phyloP scores from a whole-genome alignment of 2,113 vertebrate genomes.

The Mobula birostris region DNA sequence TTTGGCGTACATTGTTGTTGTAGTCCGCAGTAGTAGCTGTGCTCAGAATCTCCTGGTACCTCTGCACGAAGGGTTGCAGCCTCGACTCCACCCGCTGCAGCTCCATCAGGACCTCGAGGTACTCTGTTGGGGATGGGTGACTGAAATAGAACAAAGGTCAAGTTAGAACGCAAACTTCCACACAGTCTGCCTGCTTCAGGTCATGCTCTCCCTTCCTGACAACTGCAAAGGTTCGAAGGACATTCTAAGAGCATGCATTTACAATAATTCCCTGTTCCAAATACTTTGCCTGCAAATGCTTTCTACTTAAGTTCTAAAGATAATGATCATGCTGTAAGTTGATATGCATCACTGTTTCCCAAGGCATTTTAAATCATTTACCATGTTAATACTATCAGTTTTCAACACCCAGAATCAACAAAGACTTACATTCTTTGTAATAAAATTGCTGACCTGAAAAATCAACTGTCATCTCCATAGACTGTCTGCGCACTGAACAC shows the following conservation, averaged over 20 bases:
- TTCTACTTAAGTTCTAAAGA: too few relatives aligned
- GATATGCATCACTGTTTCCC: neutral
- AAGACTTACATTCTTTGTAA: too few relatives aligned
- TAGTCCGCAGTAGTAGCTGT: slow-evolving; percentile 69
- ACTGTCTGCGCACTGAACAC: too few relatives aligned
- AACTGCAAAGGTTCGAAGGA: too few relatives aligned
- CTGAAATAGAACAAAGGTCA: slow-evolving; percentile 46
- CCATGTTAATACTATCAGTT: too few relatives aligned
- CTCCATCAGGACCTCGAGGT: slow-evolving; percentile 74
- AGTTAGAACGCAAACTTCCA: neutral
- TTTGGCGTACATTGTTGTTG: slow-evolving; percentile 68
- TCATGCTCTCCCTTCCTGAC: too few relatives aligned
- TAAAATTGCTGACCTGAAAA: too few relatives aligned
- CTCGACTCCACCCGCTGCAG: slow-evolving; percentile 70
- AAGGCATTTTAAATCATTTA: neutral
- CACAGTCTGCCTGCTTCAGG: too few relatives aligned
- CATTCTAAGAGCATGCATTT: neutral
- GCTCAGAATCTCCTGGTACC: slow-evolving; percentile 74
- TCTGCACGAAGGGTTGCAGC: slow-evolving; percentile 78
- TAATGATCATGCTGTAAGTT: neutral
- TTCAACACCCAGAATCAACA: too few relatives aligned
- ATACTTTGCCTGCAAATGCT: neutral
- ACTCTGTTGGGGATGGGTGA: slow-evolving; percentile 73
- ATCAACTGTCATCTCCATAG: too few relatives aligned
- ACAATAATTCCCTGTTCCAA: neutral